Evolutionary conservation across 1,140 invertebrate species (phyloP), one percentile per base, ranked within the genome.

Genomic region (Megalonaias nervosa): DNA sequence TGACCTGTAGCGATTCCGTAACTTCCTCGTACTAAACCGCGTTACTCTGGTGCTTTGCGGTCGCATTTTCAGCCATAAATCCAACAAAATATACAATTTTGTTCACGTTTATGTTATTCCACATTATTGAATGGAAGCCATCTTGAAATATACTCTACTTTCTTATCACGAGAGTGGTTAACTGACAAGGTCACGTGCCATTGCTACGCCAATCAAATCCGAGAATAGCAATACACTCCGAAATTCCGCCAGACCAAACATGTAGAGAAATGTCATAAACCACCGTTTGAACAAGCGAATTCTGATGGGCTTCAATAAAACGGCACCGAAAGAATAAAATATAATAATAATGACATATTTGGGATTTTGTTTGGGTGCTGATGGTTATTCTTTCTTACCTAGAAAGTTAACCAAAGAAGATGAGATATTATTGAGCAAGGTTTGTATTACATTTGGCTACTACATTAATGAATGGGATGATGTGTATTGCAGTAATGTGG

Each of bases 141-240:
- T 88, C 80, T 87, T 88, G 86, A 84, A 85, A 81, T 80, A 81
- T 81, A 83, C 74, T 69, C 72, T 75, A 80, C 61, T 71, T 48
- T 75, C 68, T 83, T 86, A 78, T 78, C 81, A 82, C 78, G 71
- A 74, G 75, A 84, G 75, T 85, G 84, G 84, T 80, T 78, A 84
- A 82, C 79, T 77, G 74, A 68, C 79, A 73, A 71, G 77, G 58
- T 85, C 87, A 88, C 85, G 83, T 88, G 87, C 67, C 64, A 19
- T 58, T 17, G 9, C 65, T 61, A 75, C 67, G 64, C 87, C 85
- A 88, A 88, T 88, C 75, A 81, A 56, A 74, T 67, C 56, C 65
- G 17, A 23, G 66, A 16, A 70, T 57, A 61, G 12, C n/a, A 6
- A 48, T 48, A 48, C 38, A 48, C 38, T 48, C 38, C 72, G 76